These are phyloP conservation scores for Ceratina calcarata DNA, from an alignment of 1,140 invertebrate genomes.

Conservation along the genomic window DNA sequence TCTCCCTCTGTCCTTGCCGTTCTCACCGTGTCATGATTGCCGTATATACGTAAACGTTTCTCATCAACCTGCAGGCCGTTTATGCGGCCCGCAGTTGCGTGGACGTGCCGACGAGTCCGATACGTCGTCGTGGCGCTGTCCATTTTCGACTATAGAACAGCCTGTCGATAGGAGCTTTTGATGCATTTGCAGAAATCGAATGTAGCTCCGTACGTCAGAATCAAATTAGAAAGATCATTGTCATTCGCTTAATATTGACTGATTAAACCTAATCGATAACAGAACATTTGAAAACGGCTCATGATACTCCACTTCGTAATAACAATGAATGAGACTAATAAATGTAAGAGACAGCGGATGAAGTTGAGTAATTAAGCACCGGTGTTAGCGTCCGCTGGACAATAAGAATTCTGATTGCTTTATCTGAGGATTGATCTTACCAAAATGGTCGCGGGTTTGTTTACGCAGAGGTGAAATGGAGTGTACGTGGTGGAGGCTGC, in stretches of 20 bases:
- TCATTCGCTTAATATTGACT: not conserved
- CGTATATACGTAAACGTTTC: conserved; percentile 16
- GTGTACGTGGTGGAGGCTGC: not conserved
- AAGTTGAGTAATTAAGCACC: too few species aligned
- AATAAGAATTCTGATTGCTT: not conserved
- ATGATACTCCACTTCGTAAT: too few species aligned
- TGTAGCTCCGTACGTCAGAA: not conserved
- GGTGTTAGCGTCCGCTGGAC: too few species aligned
- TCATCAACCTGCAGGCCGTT: conserved; percentile 25
- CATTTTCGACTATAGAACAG: conserved; percentile 17
- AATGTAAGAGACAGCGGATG: too few species aligned
- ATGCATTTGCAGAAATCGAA: not conserved
- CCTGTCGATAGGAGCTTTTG: not conserved
- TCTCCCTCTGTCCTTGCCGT: conserved; percentile 13
- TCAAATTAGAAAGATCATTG: not conserved
- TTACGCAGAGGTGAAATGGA: conserved; percentile 2
- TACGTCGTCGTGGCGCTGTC: conserved; percentile 23
- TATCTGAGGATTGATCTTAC: conserved; percentile 11
- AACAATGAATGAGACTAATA: too few species aligned
- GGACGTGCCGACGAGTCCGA: not conserved
- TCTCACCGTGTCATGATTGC: conserved; percentile 1
- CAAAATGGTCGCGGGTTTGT: not conserved
- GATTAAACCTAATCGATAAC: too few species aligned
- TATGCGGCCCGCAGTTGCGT: conserved; percentile 18
- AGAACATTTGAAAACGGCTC: too few species aligned